Base-by-base conservation (phyloP, 2,888 invertebrate species). In the Zeuzera pyrina region DNA sequence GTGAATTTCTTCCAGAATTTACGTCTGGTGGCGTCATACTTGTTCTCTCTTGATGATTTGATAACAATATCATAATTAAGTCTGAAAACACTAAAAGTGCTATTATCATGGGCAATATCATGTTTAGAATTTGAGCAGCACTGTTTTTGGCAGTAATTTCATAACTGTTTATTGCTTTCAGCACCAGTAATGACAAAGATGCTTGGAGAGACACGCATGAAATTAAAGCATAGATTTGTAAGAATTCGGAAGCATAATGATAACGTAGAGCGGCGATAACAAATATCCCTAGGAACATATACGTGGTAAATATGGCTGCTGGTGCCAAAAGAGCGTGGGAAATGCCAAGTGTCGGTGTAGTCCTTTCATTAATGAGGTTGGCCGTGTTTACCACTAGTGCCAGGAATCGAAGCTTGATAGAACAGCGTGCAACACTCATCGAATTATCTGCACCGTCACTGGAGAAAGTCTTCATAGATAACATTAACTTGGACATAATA, bases 281-380 rank as follows among this genome's bases (percentile, higher is more conserved):
- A 12, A 71, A 53, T 12, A 54, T 42, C 0, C 52, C 54, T 10
- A 73, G 45, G 33, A 72, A 70, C 14, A 70, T 47, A 29, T 56
- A 71, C 0, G 62, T 66, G 1, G 66, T 57, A 12, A 68, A 57
- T 21, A 76, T 48, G 11, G 72, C 52, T 4, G 64, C 39, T 1
- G 79, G 78, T 4, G 63, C 57, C n/a, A 63, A 24, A 3, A 73
- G 31, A 1, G 76, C 59, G 33, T 78, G 73, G 1, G 54, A 34
- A n/a, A 62, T 45, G 3, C 60, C 60, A 7, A 58, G 35, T 0
- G 54, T 53, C 2, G 43, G 45, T 2, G 72, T 68, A 10, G 63
- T 41, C 31, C 68, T 53, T 43, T 73, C 76, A 32, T 72, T 74
- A 29, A 77, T 74, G 0, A 74, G 36, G 33, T 70, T 47, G 3